A percentile compares a stretch with the other conserved stretches of the same genome.
Evolutionary conservation across 37 sponge, comb jelly and placozoan genomes (phyloP).

Genomic region (Lycopodina hypogea): DNA sequence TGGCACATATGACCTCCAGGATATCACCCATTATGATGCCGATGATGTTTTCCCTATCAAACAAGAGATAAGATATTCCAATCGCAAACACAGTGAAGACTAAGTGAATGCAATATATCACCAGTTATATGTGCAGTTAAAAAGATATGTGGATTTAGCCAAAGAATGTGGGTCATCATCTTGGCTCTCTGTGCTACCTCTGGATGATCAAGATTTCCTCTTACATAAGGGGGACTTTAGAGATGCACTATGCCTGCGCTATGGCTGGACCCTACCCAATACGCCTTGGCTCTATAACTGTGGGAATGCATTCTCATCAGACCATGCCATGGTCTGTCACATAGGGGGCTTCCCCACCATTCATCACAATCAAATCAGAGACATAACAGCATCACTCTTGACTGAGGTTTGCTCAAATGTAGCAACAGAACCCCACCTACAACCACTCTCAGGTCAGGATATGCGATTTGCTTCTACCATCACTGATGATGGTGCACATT

Average conservation of each 20-base stretch:
- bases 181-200: constrained; percentile 18
- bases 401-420: neutral
- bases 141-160: constrained; percentile 30
- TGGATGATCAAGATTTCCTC: constrained; percentile 9
- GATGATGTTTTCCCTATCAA: neutral
- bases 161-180: constrained; percentile 22
- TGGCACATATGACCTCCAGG: neutral
- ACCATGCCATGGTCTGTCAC: too few species aligned
- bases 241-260: constrained; percentile 33
- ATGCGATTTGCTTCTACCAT: neutral
- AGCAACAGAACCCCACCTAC: neutral
- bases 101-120: neutral
- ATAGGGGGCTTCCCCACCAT: neutral
- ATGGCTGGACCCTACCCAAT: constrained; percentile 19
- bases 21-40: neutral
- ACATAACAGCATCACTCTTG: neutral
- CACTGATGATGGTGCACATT: constrained; percentile 16
- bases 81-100: neutral
- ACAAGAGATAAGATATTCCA: neutral
- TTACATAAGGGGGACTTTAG: constrained; percentile 29
- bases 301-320: too few species aligned
- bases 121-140: constrained; percentile 1
- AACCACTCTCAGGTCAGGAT: neutral
- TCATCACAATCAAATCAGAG: neutral
- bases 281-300: neutral